Evolutionary conservation across 2,888 invertebrate genomes (phyloP).

Genomic region (Aromia moschata): DNA sequence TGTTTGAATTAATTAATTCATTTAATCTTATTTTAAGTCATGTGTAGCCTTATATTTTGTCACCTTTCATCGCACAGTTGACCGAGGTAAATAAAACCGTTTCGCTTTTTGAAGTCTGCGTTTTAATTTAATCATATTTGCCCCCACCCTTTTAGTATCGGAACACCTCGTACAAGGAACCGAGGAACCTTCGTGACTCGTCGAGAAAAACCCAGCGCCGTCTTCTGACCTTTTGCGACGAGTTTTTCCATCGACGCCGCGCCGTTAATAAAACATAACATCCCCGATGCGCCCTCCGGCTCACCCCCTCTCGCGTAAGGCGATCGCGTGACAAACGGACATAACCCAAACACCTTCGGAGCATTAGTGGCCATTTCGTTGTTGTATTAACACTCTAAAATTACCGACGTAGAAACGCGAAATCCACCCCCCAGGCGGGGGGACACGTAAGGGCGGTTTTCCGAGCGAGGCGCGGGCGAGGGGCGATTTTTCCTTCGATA

Average conservation of each 20-base stretch:
- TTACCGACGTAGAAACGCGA: slow-evolving; percentile 46
- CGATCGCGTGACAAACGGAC: slow-evolving; percentile 58
- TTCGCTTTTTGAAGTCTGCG: too few relatives aligned
- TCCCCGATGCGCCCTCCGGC: slow-evolving; percentile 26
- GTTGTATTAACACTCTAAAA: slow-evolving; percentile 56
- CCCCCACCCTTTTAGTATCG: too few relatives aligned
- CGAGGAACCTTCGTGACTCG: not conserved
- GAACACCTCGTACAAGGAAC: not conserved
- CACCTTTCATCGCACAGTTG: too few relatives aligned
- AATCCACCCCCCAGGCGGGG: slow-evolving; percentile 36
- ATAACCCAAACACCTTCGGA: slow-evolving; percentile 63
- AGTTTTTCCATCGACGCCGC: slow-evolving; percentile 39
- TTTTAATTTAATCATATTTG: too few relatives aligned
- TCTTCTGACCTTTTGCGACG: not conserved
- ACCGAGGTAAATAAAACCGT: too few relatives aligned
- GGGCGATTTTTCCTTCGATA: slow-evolving; percentile 42
- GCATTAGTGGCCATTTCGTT: slow-evolving; percentile 64
- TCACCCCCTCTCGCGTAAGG: slow-evolving; percentile 42
- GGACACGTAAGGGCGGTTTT: slow-evolving; percentile 43
- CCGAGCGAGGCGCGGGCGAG: slow-evolving; percentile 31
- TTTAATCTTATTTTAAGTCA: too few relatives aligned
- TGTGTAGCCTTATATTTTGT: too few relatives aligned
- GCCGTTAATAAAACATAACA: slow-evolving; percentile 46
- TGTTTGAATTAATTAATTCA: too few relatives aligned
- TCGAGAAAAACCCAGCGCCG: not conserved